phyloP scores from a whole-genome alignment of 2,888 invertebrate species.

The Nezara viridula region DNA sequence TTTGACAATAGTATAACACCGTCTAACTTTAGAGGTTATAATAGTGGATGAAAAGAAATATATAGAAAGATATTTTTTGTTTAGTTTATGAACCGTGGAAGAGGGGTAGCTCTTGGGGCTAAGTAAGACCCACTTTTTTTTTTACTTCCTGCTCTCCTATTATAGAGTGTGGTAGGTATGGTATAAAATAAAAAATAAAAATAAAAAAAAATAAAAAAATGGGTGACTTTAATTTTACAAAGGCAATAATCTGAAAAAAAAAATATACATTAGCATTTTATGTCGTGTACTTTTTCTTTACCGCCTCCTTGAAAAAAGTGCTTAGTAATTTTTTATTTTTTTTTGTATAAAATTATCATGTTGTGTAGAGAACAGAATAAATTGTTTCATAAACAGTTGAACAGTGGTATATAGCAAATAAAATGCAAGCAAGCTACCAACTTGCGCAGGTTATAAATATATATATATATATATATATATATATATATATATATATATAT shows the following conservation, averaged over 20 bases:
- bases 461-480: too few species aligned
- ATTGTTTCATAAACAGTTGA: not conserved
- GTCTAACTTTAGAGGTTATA: not conserved
- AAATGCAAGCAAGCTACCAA: not conserved
- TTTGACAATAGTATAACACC: too few species aligned
- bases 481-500: too few species aligned
- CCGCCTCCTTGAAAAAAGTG: not conserved
- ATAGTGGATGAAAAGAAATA: not conserved
- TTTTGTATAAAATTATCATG: not conserved
- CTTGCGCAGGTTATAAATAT: not conserved
- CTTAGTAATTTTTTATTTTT: not conserved
- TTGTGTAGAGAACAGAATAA: not conserved
- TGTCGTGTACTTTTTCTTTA: not conserved
- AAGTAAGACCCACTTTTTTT: not conserved
- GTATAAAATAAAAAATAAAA: not conserved
- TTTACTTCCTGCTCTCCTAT: not conserved
- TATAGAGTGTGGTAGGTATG: not conserved
- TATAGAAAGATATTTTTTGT: constrained; percentile 17
- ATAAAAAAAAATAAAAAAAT: not conserved
- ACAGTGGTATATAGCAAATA: not conserved
- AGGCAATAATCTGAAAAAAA: not conserved
- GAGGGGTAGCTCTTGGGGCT: not conserved
- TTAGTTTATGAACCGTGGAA: not conserved
- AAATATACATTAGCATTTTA: not conserved
- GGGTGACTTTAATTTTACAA: not conserved